Evolutionary conservation across 2,113 vertebrate genomes (phyloP), one percentile per base, ranked within the genome.

Genomic region (Oryzias celebensis): DNA sequence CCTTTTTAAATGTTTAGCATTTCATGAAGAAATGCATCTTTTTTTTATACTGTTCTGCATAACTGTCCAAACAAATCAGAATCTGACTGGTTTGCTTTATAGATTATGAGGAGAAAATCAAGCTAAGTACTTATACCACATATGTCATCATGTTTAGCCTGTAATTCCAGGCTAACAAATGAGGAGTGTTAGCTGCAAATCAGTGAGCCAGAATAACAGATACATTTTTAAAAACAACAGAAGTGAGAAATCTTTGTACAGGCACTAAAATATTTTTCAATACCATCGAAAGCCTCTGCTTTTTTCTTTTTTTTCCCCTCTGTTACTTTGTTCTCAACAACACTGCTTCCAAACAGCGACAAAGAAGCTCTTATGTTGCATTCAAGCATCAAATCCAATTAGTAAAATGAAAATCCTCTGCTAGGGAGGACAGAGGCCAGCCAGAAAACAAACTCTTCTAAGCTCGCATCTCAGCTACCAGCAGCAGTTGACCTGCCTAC

Each of bases 331-430:
- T 62, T 24, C 51, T 64, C 36, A 62, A 68, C 58, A 61, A 20
- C 22, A 46, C 41, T 43, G 28, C 13, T 58, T 51, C 31, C 8
- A 51, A 63, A 59, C 55, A 61, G 20, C 41, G 52, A n/a, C 61
- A 62, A 46, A 58, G 23, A 46, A 55, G 28, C 44, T 42, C 4
- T n/a, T 28, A 28, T 46, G 14, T 31, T 45, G 3, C 46, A 46
- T 24, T 17, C 12, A n/a, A 41, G 54, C 75, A 50, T 79, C 68
- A 62, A 53, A 66, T 50, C 60, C 57, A 82, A 75, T 76, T 78
- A 76, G 62, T 17, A 3, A 50, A 31, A 64, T 59, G 36, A 50
- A 65, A 58, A 55, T 51, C 15, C 18, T 64, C 63, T 50, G 44
- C 60, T 57, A 47, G 55, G 46, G 47, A 68, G 58, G 44, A 75